phyloP scores from a whole-genome alignment of 2,888 invertebrate genomes.

The Siphlonurus alternatus region DNA sequence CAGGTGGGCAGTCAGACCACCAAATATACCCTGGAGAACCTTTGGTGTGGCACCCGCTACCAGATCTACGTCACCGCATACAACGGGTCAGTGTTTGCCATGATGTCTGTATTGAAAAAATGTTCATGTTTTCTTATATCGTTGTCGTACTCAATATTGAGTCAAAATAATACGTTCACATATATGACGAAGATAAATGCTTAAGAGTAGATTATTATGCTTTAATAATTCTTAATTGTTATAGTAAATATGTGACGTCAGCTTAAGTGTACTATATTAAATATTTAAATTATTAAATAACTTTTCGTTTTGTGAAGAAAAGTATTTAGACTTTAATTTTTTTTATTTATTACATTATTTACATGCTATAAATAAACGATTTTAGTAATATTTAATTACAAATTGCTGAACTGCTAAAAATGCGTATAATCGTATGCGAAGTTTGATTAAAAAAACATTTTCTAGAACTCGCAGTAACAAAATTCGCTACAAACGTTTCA shows the following conservation, averaged over 20 bases:
- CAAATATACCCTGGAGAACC: conserved; percentile 68
- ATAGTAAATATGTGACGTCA: too few species aligned
- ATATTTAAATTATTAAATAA: too few species aligned
- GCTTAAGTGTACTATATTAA: too few species aligned
- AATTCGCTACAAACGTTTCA: too few species aligned
- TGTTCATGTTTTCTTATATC: background rate
- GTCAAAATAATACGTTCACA: background rate
- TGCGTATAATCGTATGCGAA: too few species aligned
- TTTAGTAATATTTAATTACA: too few species aligned
- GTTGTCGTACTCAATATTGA: background rate
- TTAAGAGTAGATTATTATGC: background rate
- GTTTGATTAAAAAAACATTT: too few species aligned
- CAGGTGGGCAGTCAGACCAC: conserved; percentile 40
- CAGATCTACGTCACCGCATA: conserved; percentile 86
- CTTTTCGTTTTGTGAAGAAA: too few species aligned
- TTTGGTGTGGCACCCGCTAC: conserved; percentile 85
- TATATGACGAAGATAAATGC: background rate
- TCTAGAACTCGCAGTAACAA: too few species aligned
- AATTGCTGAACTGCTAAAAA: too few species aligned
- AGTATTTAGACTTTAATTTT: background rate
- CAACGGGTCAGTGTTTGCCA: conserved; percentile 48
- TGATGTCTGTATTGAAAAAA: background rate
- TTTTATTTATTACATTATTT: background rate
- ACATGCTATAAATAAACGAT: too few species aligned
- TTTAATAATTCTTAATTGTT: too few species aligned